Conservation (phyloP, 2,888 invertebrate species). For the Lycaena phlaeas region DNA sequence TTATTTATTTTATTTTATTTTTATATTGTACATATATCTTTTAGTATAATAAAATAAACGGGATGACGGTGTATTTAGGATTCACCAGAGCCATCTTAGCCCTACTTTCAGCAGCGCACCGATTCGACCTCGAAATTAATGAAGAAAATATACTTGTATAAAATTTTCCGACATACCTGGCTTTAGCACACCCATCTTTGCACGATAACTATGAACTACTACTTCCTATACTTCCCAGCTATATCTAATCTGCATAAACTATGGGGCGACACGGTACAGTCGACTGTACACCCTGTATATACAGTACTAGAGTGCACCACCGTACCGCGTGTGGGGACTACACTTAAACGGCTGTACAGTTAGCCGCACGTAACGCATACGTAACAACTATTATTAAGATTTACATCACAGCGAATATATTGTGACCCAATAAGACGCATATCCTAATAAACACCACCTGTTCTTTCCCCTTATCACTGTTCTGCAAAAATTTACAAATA, state of each 20-base stretch:
- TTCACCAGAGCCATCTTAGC: too few relatives aligned
- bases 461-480: too few relatives aligned
- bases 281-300: not conserved
- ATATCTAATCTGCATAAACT: slow-evolving; percentile 15
- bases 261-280: not conserved
- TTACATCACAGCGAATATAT: slow-evolving; percentile 30
- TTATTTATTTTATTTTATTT: too few relatives aligned
- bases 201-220: slow-evolving; percentile 27
- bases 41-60: too few relatives aligned
- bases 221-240: slow-evolving; percentile 31
- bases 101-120: too few relatives aligned
- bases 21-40: too few relatives aligned
- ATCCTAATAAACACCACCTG: too few relatives aligned
- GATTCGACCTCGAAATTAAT: too few relatives aligned
- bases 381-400: slow-evolving; percentile 43
- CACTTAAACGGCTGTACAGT: slow-evolving; percentile 53
- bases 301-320: not conserved
- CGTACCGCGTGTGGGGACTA: not conserved
- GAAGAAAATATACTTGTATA: too few relatives aligned
- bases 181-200: slow-evolving; percentile 19
- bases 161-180: slow-evolving; percentile 21
- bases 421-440: not conserved
- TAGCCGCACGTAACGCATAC: slow-evolving; percentile 47
- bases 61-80: too few relatives aligned
- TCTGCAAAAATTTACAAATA: too few relatives aligned